Evolutionary conservation across 2,113 vertebrate genomes (phyloP).

Genomic region (Tachycineta bicolor): DNA sequence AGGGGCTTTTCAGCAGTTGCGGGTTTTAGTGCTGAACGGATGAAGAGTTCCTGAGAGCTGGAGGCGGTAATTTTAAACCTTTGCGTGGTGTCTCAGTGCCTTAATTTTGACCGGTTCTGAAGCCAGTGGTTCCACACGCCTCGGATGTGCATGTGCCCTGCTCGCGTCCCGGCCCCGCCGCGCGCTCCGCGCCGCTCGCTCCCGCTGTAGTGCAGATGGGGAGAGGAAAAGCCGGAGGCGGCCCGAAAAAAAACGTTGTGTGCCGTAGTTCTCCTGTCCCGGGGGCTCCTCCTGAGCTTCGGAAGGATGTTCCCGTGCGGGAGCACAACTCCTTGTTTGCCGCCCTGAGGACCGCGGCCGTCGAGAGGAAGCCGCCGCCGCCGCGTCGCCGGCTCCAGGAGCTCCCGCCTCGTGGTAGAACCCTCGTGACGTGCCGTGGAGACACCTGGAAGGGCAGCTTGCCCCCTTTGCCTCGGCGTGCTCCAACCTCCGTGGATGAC

Average conservation of each 20-base stretch:
- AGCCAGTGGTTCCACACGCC: slow-evolving; percentile 74
- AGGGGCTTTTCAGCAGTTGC: slow-evolving; percentile 76
- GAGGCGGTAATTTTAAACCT: slow-evolving; percentile 75
- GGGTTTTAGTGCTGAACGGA: slow-evolving; percentile 81
- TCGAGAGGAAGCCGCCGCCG: slow-evolving; percentile 70
- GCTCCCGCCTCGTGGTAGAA: slow-evolving; percentile 40
- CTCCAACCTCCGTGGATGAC: slow-evolving; percentile 66
- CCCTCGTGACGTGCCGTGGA: slow-evolving; percentile 58
- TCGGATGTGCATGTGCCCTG: slow-evolving; percentile 82
- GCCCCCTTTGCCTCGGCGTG: slow-evolving; percentile 72
- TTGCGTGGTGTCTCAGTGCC: slow-evolving; percentile 76
- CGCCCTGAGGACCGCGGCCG: slow-evolving; percentile 65
- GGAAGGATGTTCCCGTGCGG: slow-evolving; percentile 75
- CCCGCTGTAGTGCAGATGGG: slow-evolving; percentile 72
- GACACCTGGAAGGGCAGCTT: slow-evolving; percentile 68
- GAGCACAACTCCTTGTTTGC: slow-evolving; percentile 71
- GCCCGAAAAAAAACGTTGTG: slow-evolving; percentile 60
- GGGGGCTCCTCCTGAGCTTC: slow-evolving; percentile 77
- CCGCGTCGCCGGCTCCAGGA: slow-evolving; percentile 70
- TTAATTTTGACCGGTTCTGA: slow-evolving; percentile 74
- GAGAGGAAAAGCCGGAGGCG: slow-evolving; percentile 70
- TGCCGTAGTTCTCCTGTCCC: slow-evolving; percentile 70
- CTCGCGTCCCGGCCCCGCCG: slow-evolving; percentile 49
- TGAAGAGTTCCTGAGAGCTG: slow-evolving; percentile 83
- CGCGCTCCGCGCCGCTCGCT: slow-evolving; percentile 48